phyloP scores from a whole-genome alignment of 2,888 invertebrate genomes.

The Tenthredo mesomela region DNA sequence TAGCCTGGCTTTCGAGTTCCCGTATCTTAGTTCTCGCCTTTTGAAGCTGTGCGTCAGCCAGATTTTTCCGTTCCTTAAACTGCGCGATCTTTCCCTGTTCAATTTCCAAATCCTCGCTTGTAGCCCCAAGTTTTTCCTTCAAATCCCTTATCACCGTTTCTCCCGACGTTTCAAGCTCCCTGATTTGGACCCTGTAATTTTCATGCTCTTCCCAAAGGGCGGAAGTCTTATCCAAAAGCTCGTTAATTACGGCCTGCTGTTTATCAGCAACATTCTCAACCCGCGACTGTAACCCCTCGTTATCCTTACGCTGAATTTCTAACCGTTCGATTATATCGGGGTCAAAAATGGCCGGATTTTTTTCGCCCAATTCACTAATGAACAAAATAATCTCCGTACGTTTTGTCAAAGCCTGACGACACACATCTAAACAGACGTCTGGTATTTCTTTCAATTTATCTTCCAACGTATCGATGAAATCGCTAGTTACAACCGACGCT shows the following conservation, averaged over 20 bases:
- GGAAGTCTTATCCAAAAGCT: slow-evolving; percentile 56
- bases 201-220: slow-evolving; percentile 54
- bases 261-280: slow-evolving; percentile 57
- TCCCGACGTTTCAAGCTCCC: slow-evolving; percentile 56
- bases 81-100: slow-evolving; percentile 62
- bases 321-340: slow-evolving; percentile 54
- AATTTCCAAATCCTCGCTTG: slow-evolving; percentile 59
- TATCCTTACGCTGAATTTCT: slow-evolving; percentile 56
- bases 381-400: slow-evolving; percentile 59
- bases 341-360: slow-evolving; percentile 43
- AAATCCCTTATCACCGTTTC: slow-evolving; percentile 57
- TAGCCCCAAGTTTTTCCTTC: slow-evolving; percentile 56
- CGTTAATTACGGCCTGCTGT: slow-evolving; percentile 56
- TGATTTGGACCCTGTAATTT: slow-evolving; percentile 53
- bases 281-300: slow-evolving; percentile 54
- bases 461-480: slow-evolving; percentile 61
- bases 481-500: slow-evolving; percentile 53
- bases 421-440: slow-evolving; percentile 59
- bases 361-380: slow-evolving; percentile 55
- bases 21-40: slow-evolving; percentile 63
- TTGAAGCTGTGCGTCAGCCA: slow-evolving; percentile 62
- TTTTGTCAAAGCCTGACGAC: slow-evolving; percentile 60
- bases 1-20: slow-evolving; percentile 63
- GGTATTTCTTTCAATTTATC: slow-evolving; percentile 59
- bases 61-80: slow-evolving; percentile 60